Evolutionary conservation across 2,113 vertebrate species (phyloP), one percentile per base, ranked within the genome.

Genomic region (Nycticryphes semicollaris): DNA sequence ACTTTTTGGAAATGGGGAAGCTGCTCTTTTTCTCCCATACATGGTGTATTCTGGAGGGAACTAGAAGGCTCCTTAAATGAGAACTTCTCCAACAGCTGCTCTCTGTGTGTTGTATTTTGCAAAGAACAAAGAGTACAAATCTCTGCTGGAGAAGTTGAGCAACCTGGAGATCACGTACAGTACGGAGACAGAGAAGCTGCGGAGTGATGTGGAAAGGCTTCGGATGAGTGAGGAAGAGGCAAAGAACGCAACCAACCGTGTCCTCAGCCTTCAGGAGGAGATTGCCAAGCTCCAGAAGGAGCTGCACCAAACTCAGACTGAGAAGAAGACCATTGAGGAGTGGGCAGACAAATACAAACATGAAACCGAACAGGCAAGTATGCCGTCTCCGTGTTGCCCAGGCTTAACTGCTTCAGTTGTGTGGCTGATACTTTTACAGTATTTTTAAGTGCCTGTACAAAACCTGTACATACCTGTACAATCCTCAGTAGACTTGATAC

Each of bases 271-370:
- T 20, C 98, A 98, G 98, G 99, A 99, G 90, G 99, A 99, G 98
- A 98, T 99, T 60, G 98, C 98, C 96, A 98, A 96, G 84, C 99
- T 99, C 59, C 98, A 91, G 53, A 99, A 98, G 96, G 99, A 99
- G 93, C 98, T 99, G 95, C 96, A 97, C 33, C 96, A 97, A 89
- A 99, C 99, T 1, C 99, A 98, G 95, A 97, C 98, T 13, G 99
- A 99, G 97, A 99, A 99, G 97, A 99, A 98, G 94, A 98, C 96
- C 68, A 99, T 99, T 63, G 98, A 99, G 94, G 99, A 99, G 51
- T 92, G 98, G 98, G 99, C 99, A 6, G 97, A 99, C 80, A 98
- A 84, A 37, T 99, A 99, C 97, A 98, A 98, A 95, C 96, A 98
- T 43, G 99, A 99, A 96, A 99, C 99, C 7, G 99, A 99, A 84